A percentile compares a stretch with the other conserved stretches of the same genome.
phyloP scores from a whole-genome alignment of 2,888 invertebrate genomes.

The Troides oblongomaculatus region DNA sequence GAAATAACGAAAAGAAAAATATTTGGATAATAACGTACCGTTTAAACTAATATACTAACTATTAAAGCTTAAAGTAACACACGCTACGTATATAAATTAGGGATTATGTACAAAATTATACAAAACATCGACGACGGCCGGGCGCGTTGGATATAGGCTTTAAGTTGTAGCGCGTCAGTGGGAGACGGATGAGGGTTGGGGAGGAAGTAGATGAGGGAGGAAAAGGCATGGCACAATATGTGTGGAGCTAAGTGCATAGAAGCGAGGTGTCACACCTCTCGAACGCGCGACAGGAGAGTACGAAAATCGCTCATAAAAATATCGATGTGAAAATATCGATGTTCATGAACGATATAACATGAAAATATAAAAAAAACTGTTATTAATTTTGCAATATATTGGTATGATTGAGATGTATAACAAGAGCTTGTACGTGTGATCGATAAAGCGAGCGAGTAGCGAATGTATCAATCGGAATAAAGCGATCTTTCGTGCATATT shows the following conservation, averaged over 20 bases:
- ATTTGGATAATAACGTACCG: conserved; percentile 61
- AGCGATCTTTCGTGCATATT: too few species aligned
- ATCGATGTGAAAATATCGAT: not conserved
- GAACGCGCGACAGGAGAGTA: not conserved
- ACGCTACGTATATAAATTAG: conserved; percentile 68
- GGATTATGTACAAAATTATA: conserved; percentile 77
- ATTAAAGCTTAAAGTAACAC: conserved; percentile 76
- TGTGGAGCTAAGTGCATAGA: not conserved
- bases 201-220: not conserved
- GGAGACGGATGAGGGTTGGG: too few species aligned
- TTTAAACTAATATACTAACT: conserved; percentile 64
- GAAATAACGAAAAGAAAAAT: conserved; percentile 56
- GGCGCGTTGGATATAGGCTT: too few species aligned
- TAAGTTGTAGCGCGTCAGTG: too few species aligned
- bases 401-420: too few species aligned
- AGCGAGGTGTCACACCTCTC: not conserved
- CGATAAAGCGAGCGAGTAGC: too few species aligned
- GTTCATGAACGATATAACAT: not conserved
- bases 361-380: too few species aligned
- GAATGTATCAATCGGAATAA: too few species aligned
- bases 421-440: too few species aligned
- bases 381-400: too few species aligned
- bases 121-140: conserved; percentile 40
- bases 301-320: not conserved
- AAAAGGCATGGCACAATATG: conserved; percentile 27